Evolutionary conservation across 2,888 invertebrate genomes (phyloP), one percentile per base, ranked within the genome.

Genomic region (Hydroisotoma schaefferi): DNA sequence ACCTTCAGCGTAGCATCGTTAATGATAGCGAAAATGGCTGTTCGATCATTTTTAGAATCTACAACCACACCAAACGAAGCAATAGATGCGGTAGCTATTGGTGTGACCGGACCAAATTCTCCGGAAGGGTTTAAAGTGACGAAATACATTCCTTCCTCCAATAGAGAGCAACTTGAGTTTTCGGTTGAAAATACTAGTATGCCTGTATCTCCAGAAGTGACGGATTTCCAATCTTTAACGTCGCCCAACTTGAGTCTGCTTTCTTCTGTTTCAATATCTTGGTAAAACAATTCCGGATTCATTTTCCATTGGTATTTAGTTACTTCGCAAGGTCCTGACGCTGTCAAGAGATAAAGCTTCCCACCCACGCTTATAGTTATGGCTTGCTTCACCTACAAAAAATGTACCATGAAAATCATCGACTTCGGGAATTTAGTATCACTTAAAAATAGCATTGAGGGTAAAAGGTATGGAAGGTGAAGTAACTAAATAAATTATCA

Each of bases 161-260:
- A 54, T 2, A 6, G 2, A n/a, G 63, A 64, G 40, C 63, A 63
- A 5, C 3, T n/a, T 5, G 56, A 52, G 18, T 10, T 3, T 26
- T 52, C 38, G 15, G 58, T 59, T 0, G 54, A 49, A 15, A 58
- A 56, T 15, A 67, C 59, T 1, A 66, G 18, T 2, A 61, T 25
- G 3, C 46, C 53, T 12, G 22, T 33, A 10, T 37, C 27, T 15
- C 51, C 58, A 12, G 48, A 40, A 1, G 23, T 29, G 2, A 29
- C 38, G 8, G 63, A 59, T 18, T 58, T 43, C 66, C 63, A 63
- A 8, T 27, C 8, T 5, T 46, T 23, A 1, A 67, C 55, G 15
- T 38, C 28, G 8, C 66, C 66, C 20, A 66, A 28, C 25, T 29
- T 46, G 6, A 20, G 3, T 18, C 20, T 27, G n/a, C 38, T 29